Conservation (phyloP, 2,888 invertebrate genomes). For the Acronicta leporina region DNA sequence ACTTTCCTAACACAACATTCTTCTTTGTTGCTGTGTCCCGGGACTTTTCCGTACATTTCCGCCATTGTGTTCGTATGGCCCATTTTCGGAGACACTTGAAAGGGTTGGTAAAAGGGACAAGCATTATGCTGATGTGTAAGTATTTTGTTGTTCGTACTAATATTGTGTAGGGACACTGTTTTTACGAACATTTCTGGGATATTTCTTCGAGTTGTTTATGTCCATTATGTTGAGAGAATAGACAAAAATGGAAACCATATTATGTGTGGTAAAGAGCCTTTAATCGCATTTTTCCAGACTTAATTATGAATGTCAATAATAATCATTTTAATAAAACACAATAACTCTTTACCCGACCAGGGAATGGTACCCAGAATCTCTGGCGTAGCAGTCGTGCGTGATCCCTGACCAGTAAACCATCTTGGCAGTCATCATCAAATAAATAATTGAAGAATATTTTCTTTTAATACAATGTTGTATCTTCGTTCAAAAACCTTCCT, state of each 20-base stretch:
- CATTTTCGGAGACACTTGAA: conserved; percentile 67
- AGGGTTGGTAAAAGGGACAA: conserved; percentile 61
- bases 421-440: background rate
- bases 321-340: too few species aligned
- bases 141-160: conserved; percentile 35
- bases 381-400: too few species aligned
- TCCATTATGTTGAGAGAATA: background rate
- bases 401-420: too few species aligned
- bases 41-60: conserved; percentile 61
- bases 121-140: conserved; percentile 51
- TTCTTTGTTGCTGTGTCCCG: conserved; percentile 64
- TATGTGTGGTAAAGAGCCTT: too few species aligned
- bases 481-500: conserved; percentile 13
- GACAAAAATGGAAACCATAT: background rate
- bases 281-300: too few species aligned
- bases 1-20: conserved; percentile 64
- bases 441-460: conserved; percentile 3
- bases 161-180: conserved; percentile 26
- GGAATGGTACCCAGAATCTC: too few species aligned
- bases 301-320: too few species aligned
- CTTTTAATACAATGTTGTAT: background rate
- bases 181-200: conserved; percentile 28
- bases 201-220: conserved; percentile 2
- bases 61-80: conserved; percentile 65
- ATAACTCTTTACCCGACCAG: too few species aligned